Conservation (phyloP, 2,888 invertebrate species). For the Prosopocoilus inquinatus region DNA sequence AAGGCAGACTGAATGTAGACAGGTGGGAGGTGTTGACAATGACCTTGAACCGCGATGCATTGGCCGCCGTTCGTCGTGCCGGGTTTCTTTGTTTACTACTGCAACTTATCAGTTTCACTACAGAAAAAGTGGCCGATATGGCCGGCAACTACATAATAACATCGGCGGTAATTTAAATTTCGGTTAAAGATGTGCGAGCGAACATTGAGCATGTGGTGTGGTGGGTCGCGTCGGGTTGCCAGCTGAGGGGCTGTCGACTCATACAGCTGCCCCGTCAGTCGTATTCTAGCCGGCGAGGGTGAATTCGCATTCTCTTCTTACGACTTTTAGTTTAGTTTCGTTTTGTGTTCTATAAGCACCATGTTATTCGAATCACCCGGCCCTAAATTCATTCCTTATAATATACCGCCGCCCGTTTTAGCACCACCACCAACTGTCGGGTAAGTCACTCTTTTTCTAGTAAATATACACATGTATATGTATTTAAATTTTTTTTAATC, state of each 20-base stretch:
- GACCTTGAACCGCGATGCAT: conserved; percentile 46
- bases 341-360: conserved; percentile 18
- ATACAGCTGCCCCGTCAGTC: conserved; percentile 38
- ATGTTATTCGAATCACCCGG: conserved; percentile 72
- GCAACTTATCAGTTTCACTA: background rate
- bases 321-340: conserved; percentile 3
- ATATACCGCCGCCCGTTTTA: conserved; percentile 67
- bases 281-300: conserved; percentile 38
- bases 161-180: too few species aligned
- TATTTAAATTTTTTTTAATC: conserved; percentile 5
- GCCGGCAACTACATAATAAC: background rate
- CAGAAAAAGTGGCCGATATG: background rate
- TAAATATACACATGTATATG: background rate
- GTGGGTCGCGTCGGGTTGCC: conserved; percentile 39
- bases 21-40: conserved; percentile 32
- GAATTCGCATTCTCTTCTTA: conserved; percentile 29
- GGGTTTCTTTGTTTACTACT: conserved; percentile 22
- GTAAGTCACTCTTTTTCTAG: conserved; percentile 35
- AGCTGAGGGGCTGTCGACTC: conserved; percentile 31
- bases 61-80: conserved; percentile 31
- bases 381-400: conserved; percentile 66
- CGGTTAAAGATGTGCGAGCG: conserved; percentile 9
- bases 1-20: conserved; percentile 2
- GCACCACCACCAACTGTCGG: conserved; percentile 37
- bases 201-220: conserved; percentile 39